A percentile compares a stretch with the other conserved stretches of the same genome.
These are phyloP conservation scores for Papilio gigon DNA, from an alignment of 2,888 invertebrate species.

Conservation along the genomic window DNA sequence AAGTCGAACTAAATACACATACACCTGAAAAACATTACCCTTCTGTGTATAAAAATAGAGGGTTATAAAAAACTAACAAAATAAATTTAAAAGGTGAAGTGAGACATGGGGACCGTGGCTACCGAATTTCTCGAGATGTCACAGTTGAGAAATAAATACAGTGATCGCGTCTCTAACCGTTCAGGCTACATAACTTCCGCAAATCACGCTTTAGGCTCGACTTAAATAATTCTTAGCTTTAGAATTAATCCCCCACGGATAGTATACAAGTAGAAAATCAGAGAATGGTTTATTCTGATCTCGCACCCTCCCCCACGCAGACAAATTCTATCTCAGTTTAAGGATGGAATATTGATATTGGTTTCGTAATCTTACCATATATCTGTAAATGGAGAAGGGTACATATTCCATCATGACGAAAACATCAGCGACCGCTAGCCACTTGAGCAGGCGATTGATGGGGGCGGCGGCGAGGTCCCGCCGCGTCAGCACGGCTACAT, in stretches of 20 bases:
- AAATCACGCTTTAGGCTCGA: neutral
- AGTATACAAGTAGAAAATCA: neutral
- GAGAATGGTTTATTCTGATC: too few species aligned
- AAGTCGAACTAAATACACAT: too few species aligned
- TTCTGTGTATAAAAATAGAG: too few species aligned
- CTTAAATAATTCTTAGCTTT: neutral
- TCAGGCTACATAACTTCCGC: neutral
- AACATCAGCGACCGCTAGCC: slow-evolving; percentile 93
- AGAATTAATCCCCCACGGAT: neutral
- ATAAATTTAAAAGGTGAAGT: too few species aligned
- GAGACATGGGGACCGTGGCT: too few species aligned
- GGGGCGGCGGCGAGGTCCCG: slow-evolving; percentile 91
- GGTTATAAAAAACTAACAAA: too few species aligned
- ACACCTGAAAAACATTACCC: too few species aligned
- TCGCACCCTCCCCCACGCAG: too few species aligned
- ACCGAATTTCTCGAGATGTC: neutral
- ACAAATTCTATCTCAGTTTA: neutral
- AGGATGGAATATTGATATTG: neutral
- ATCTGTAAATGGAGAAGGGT: slow-evolving; percentile 75
- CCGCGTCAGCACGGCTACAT: slow-evolving; percentile 92
- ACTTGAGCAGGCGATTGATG: slow-evolving; percentile 92
- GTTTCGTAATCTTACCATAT: slow-evolving; percentile 66
- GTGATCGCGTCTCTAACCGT: neutral
- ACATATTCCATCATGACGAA: slow-evolving; percentile 92
- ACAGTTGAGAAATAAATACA: neutral